Evolutionary conservation across 2,888 invertebrate genomes (phyloP).

Genomic region (Eupithecia inturbata): DNA sequence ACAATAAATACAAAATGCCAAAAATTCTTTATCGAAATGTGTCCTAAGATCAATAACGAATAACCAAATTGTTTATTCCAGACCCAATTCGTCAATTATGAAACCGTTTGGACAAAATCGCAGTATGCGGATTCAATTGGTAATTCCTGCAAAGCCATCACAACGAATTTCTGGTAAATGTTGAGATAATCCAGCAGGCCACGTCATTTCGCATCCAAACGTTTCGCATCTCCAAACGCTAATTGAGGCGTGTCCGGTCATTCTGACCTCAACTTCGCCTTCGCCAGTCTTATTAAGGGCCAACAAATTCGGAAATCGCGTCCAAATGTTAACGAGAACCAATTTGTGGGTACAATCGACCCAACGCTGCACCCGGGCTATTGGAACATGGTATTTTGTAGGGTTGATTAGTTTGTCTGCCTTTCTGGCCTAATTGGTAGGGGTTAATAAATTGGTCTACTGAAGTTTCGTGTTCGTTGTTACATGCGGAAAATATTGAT

Average conservation of each 20-base stretch:
- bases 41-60: background rate
- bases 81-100: background rate
- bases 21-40: background rate
- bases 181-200: background rate
- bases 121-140: background rate
- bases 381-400: slow-evolving; percentile 66
- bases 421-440: slow-evolving; percentile 41
- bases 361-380: slow-evolving; percentile 42
- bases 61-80: background rate
- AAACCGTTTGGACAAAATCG: background rate
- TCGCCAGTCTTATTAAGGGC: slow-evolving; percentile 74
- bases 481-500: slow-evolving; percentile 25
- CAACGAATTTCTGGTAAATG: background rate
- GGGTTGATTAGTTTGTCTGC: slow-evolving; percentile 69
- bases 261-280: slow-evolving; percentile 73
- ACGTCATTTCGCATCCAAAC: slow-evolving; percentile 45
- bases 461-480: slow-evolving; percentile 25
- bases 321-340: slow-evolving; percentile 80
- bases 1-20: background rate
- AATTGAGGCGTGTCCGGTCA: slow-evolving; percentile 80
- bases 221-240: slow-evolving; percentile 59
- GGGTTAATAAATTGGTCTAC: slow-evolving; percentile 40
- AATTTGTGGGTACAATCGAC: slow-evolving; percentile 66
- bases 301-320: slow-evolving; percentile 78
- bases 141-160: background rate